phyloP scores from a whole-genome alignment of 1,140 invertebrate species.

The Drosophila guanche region DNA sequence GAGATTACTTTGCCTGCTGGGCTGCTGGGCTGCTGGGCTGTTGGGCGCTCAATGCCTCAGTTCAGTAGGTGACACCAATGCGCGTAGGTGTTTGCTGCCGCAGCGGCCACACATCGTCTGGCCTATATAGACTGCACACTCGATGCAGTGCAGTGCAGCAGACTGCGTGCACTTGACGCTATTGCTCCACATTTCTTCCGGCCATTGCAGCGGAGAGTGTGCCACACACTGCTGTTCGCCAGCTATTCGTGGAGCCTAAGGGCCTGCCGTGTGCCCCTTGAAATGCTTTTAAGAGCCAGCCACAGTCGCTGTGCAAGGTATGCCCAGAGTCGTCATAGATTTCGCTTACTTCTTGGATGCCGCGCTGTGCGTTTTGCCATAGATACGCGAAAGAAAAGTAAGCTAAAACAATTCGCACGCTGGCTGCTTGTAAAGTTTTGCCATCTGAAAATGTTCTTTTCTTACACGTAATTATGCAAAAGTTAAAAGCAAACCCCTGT shows the following conservation, averaged over 20 bases:
- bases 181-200: conserved; percentile 71
- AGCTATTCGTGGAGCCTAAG: no score
- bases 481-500: conserved; percentile 56
- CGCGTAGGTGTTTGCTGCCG: conserved; percentile 30
- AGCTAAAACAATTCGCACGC: conserved; percentile 61
- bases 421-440: conserved; percentile 43
- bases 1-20: conserved; percentile 71
- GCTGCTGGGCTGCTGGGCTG: conserved; percentile 10
- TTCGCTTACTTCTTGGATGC: no score
- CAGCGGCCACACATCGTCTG: conserved; percentile 52
- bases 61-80: conserved; percentile 77
- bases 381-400: conserved; percentile 47
- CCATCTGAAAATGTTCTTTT: conserved; percentile 37
- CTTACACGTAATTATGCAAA: conserved; percentile 78
- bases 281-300: no score
- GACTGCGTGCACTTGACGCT: conserved; percentile 76
- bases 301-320: no score
- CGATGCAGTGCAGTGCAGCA: conserved; percentile 54
- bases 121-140: conserved; percentile 52
- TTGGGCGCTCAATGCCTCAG: conserved; percentile 20
- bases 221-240: no score
- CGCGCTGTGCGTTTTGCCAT: conserved; percentile 52
- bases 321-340: no score
- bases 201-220: conserved; percentile 6
- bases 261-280: no score